Evolutionary conservation across 2,888 invertebrate genomes (phyloP), one percentile per base, ranked within the genome.

Genomic region (Lampropteryx suffumata): DNA sequence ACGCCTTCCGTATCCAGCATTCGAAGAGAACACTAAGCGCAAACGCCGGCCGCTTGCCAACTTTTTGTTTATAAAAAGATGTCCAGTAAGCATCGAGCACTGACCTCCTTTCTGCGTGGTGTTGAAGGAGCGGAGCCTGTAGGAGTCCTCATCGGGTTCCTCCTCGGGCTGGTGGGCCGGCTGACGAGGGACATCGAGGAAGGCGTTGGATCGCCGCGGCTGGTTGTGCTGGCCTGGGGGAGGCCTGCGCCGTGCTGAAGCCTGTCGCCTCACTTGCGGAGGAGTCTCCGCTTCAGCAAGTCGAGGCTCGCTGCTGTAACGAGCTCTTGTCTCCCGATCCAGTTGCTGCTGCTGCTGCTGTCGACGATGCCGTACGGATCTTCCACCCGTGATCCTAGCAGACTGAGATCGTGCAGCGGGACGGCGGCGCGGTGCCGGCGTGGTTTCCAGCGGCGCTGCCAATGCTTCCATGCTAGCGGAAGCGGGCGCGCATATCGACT

Each of bases 71-170:
- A 35, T 35, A 35, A 35, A 79, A 82, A 82, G 74, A 76, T 63
- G 66, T 76, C 74, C 71, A 71, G 71, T 60, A 80, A 6, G 24
- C 21, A 21, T 3, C 5, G 7, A 1, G 1, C 82, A 89, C 88
- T 88, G 84, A 93, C 92, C 92, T 94, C 96, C 96, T 93, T 98
- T 98, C 69, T 95, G 93, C 69, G 97, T 96, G 87, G 95, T 95
- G 88, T 96, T 96, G 92, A 99, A 99, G 64, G 97, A 97, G 70
- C 98, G 93, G 70, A 98, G 93, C 61, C 97, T 92, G 88, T 97
- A 97, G 58, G 95, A 95, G 83, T 97, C 97, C 71, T 96, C 96
- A 70, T 96, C 96, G 44, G 94, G 94, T 58, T 93, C 93, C 17
- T 92, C 91, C 32, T 91, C 91, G 0, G 84, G 75, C 44, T 85